phyloP scores from a whole-genome alignment of 2,797 vertebrate genomes.

The Typhlichthys subterraneus region DNA sequence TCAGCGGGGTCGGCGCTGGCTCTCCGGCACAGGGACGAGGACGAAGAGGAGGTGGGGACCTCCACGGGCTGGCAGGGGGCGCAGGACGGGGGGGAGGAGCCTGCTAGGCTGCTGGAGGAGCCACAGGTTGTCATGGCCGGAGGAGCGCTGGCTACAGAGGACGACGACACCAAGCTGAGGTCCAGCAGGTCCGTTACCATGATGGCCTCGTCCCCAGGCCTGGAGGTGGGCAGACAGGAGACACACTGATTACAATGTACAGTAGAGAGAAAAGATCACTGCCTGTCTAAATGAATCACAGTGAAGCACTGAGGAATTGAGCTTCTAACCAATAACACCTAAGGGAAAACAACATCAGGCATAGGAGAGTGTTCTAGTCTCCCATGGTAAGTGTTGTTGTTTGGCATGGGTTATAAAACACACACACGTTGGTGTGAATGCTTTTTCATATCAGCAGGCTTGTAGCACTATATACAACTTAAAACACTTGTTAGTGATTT shows the following conservation, averaged over 20 bases:
- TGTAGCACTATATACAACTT: too few species aligned
- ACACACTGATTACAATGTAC: constrained; percentile 8
- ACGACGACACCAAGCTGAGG: constrained; percentile 76
- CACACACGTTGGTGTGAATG: too few species aligned
- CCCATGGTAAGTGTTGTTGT: background rate
- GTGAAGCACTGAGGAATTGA: constrained; percentile 4
- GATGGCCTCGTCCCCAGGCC: constrained; percentile 81
- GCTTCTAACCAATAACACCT: constrained; percentile 8
- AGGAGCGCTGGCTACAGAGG: constrained; percentile 64
- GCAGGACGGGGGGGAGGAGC: constrained; percentile 63
- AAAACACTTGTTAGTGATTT: too few species aligned
- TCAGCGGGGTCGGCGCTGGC: constrained; percentile 66
- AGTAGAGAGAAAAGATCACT: background rate
- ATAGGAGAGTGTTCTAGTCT: background rate
- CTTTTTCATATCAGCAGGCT: too few species aligned
- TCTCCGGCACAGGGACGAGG: constrained; percentile 46
- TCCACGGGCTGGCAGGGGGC: constrained; percentile 68
- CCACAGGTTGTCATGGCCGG: constrained; percentile 58
- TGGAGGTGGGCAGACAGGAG: constrained; percentile 37
- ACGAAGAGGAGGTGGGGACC: constrained; percentile 57
- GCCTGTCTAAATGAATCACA: too few species aligned
- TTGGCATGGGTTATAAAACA: background rate
- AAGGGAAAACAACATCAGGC: background rate
- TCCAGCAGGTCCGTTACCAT: constrained; percentile 84
- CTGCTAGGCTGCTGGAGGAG: constrained; percentile 49